Evolutionary conservation across 2,888 invertebrate genomes (phyloP).

Genomic region (Leucophenga montana): DNA sequence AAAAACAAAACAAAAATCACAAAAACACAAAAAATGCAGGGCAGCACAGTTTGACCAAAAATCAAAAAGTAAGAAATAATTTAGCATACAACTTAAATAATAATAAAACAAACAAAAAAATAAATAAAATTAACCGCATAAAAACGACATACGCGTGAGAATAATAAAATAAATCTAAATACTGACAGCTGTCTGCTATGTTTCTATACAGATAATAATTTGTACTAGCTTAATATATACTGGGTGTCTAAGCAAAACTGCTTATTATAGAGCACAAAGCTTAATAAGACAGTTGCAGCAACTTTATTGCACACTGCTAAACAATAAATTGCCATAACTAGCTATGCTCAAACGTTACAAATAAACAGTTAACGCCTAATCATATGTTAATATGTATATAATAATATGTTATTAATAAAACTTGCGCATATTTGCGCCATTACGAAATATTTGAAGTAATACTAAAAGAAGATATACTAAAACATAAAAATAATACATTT

Average conservation of each 20-base stretch:
- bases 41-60: background rate
- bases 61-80: too few species aligned
- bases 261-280: too few species aligned
- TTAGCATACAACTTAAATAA: background rate
- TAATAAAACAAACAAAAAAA: background rate
- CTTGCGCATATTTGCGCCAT: too few species aligned
- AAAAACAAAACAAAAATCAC: background rate
- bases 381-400: too few species aligned
- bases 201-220: too few species aligned
- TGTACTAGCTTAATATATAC: slow-evolving; percentile 25
- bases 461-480: too few species aligned
- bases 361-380: too few species aligned
- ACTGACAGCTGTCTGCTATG: background rate
- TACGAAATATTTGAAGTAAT: too few species aligned
- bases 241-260: background rate
- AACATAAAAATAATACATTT: slow-evolving; percentile 18
- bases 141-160: slow-evolving; percentile 13
- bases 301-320: too few species aligned
- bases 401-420: too few species aligned
- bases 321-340: too few species aligned
- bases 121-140: background rate
- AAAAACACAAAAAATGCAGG: background rate
- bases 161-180: slow-evolving; percentile 21
- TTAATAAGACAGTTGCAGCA: slow-evolving; percentile 27
- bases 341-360: too few species aligned